These are phyloP conservation scores for Galaxias olidus DNA, from an alignment of 2,797 vertebrate genomes.

Conservation along the genomic window DNA sequence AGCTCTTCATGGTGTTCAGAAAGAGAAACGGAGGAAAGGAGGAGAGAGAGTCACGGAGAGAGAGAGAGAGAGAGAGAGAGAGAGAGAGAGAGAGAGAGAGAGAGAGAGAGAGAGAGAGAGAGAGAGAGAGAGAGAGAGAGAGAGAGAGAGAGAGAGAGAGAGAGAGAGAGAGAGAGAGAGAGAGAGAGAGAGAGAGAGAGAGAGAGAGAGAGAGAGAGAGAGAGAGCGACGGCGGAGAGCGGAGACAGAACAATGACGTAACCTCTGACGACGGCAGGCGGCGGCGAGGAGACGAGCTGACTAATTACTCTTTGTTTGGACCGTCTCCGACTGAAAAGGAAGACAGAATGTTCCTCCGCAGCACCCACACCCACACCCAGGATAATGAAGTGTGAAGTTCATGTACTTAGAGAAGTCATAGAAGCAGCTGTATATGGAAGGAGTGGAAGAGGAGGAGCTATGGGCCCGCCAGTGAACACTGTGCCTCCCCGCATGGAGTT, in stretches of 20 bases:
- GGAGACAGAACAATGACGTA: neutral
- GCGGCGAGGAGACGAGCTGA: neutral
- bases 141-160: neutral
- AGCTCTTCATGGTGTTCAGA: constrained; percentile 29
- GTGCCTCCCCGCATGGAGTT: neutral
- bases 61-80: neutral
- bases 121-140: constrained; percentile 1
- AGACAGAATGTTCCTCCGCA: no score
- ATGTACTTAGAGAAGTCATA: no score
- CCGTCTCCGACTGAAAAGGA: no score
- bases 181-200: neutral
- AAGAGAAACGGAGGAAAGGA: neutral
- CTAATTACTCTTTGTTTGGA: no score
- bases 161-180: neutral
- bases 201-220: neutral
- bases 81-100: neutral
- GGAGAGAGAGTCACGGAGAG: neutral
- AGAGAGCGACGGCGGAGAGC: neutral
- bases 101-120: constrained; percentile 11
- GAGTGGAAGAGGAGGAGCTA: no score
- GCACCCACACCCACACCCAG: no score
- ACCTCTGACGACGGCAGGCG: neutral
- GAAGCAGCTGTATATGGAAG: no score
- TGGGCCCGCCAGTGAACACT: neutral
- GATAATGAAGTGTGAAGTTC: no score